phyloP scores from a whole-genome alignment of 2,797 vertebrate species.

The Phrynocephalus guinanensis region DNA sequence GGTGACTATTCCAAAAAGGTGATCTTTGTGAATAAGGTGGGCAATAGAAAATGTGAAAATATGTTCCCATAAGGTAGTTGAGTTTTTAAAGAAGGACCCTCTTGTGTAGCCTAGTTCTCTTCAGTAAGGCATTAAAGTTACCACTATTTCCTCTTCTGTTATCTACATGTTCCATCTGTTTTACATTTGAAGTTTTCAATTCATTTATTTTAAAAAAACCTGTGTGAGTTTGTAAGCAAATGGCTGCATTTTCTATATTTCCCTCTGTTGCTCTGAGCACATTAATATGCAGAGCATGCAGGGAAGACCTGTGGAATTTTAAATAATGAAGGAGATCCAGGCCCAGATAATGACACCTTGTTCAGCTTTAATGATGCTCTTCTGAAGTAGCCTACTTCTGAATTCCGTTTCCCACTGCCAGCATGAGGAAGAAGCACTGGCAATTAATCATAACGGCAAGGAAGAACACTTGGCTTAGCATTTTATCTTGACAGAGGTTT shows the following conservation, averaged over 20 bases:
- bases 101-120: too few relatives aligned
- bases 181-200: conserved; percentile 53
- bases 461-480: not conserved
- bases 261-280: conserved; percentile 25
- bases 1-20: not conserved
- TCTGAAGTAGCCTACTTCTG: conserved; percentile 41
- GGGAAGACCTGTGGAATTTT: conserved; percentile 51
- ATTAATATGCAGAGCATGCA: conserved; percentile 44
- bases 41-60: not conserved
- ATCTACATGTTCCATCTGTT: rapidly evolving
- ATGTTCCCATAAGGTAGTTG: too few relatives aligned
- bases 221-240: conserved; percentile 31
- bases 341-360: conserved; percentile 42
- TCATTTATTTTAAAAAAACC: conserved; percentile 54
- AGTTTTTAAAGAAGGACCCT: too few relatives aligned
- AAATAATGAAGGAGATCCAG: conserved; percentile 62
- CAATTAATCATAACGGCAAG: conserved; percentile 9
- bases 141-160: too few relatives aligned
- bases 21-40: not conserved
- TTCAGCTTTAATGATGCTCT: conserved; percentile 46
- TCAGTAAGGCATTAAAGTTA: too few relatives aligned
- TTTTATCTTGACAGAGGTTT: conserved; percentile 30
- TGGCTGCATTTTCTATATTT: conserved; percentile 35
- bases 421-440: not conserved
- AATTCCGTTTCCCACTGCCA: conserved; percentile 27